Evolutionary conservation across 2,888 invertebrate genomes (phyloP).

Genomic region (Odontocolon sp.): DNA sequence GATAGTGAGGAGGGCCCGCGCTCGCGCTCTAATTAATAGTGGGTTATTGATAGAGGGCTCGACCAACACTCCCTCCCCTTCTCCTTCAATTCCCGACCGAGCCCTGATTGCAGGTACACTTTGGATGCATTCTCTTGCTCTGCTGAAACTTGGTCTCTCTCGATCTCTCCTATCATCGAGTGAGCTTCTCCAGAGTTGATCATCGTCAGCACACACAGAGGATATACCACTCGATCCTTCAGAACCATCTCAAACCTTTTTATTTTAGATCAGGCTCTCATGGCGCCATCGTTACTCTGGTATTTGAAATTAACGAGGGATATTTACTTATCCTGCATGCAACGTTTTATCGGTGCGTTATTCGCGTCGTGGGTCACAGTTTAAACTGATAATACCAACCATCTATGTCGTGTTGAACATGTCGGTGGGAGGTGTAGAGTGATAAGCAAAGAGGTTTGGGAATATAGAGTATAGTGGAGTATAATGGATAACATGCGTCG

Average conservation of each 20-base stretch:
- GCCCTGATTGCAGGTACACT: constrained; percentile 61
- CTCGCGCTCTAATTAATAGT: constrained; percentile 65
- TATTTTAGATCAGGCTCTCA: background rate
- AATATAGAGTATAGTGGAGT: no score
- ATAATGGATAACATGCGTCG: background rate
- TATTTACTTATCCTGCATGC: background rate
- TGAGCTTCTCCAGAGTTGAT: constrained; percentile 5
- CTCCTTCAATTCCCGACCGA: constrained; percentile 40
- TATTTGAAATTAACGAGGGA: constrained; percentile 24
- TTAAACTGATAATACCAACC: background rate
- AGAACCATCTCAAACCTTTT: background rate
- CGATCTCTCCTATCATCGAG: constrained; percentile 2
- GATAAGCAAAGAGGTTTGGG: no score
- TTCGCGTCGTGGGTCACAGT: background rate
- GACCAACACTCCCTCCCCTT: constrained; percentile 43
- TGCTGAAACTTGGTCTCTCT: constrained; percentile 27
- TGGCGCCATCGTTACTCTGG: background rate
- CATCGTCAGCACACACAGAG: constrained; percentile 1
- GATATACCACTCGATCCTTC: background rate
- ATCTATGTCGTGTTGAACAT: background rate
- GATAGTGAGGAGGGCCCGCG: constrained; percentile 46
- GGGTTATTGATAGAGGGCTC: constrained; percentile 60
- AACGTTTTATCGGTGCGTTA: background rate
- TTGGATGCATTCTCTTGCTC: constrained; percentile 40
- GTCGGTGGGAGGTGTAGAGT: background rate